Conservation (phyloP, 2,888 invertebrate species). For the Gibbula magus region DNA sequence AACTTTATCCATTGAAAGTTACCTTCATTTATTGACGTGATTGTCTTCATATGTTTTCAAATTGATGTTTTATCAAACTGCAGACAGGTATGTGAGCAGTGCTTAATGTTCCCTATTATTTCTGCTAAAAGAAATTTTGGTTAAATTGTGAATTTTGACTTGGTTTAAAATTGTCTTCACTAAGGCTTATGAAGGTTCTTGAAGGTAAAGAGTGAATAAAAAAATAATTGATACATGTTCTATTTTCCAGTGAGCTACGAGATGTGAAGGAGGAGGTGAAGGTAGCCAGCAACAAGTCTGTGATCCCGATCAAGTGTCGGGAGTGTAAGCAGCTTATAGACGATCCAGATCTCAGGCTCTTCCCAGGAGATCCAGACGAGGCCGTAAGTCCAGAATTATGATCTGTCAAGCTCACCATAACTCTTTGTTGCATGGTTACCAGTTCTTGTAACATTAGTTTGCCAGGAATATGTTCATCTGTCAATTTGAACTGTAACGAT, state of each 20-base stretch:
- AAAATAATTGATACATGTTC: not conserved
- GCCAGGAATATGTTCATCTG: not conserved
- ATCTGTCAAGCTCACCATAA: not conserved
- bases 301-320: constrained; percentile 74
- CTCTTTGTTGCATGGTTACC: too few species aligned
- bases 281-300: constrained; percentile 30
- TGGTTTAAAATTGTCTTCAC: too few species aligned
- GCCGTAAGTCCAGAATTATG: constrained; percentile 76
- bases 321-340: constrained; percentile 78
- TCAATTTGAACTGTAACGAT: too few species aligned
- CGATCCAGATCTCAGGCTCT: constrained; percentile 78
- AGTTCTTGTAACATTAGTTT: not conserved
- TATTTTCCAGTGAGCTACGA: constrained; percentile 29
- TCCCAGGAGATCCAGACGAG: constrained; percentile 86
- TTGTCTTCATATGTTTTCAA: too few species aligned
- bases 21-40: too few species aligned
- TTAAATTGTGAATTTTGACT: too few species aligned
- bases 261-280: constrained; percentile 34
- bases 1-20: too few species aligned
- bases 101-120: too few species aligned
- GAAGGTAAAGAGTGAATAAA: not conserved
- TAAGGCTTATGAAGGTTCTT: too few species aligned
- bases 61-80: too few species aligned
- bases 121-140: too few species aligned
- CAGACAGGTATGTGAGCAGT: too few species aligned